Base-by-base conservation (phyloP, 2,888 invertebrate genomes). In the Latheticus oryzae region DNA sequence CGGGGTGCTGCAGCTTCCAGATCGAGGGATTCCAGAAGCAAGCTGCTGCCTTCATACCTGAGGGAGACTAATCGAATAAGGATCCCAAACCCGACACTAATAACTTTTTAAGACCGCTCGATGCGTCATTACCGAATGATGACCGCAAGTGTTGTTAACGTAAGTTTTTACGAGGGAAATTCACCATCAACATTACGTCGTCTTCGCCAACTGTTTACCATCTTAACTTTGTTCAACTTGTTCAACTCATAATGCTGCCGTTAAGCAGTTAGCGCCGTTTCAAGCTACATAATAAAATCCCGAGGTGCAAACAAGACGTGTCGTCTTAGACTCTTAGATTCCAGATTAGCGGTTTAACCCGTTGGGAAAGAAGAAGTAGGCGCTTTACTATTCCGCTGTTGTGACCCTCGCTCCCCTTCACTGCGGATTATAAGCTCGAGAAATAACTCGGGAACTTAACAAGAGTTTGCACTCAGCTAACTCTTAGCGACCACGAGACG, bases 391-490 rank as follows among this genome's bases (percentile, higher is more conserved):
- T 47, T 26, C 60, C 54, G 42, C 53, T 47, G 58, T 58, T 60
- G 57, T 65, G 64, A 63, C 65, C 68, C 62, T 37, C 58, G 23
- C 45, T 57, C 67, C 68, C 68, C 69, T 37, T 67, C 63, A 61
- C 65, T 69, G 64, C 65, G 74, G 75, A 75, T 76, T 76, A 75
- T 76, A 74, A 71, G 73, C 70, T 65, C 64, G 67, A 66, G 74
- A 72, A 73, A 72, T 74, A 73, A 76, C 72, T 72, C 68, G 66
- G 65, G 70, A 73, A 72, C 63, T 73, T 73, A 73, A 74, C 74
- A 74, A 74, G 74, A 74, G 69, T 74, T 74, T 75, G 75, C 75
- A 75, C 75, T 75, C 72, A 73, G 68, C 72, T 63, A 70, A 67
- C 70, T 71, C 66, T 70, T 68, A 67, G 68, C 65, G 68, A 64